Conservation (phyloP, 2,888 invertebrate species). For the Alentia gelatinosa region DNA sequence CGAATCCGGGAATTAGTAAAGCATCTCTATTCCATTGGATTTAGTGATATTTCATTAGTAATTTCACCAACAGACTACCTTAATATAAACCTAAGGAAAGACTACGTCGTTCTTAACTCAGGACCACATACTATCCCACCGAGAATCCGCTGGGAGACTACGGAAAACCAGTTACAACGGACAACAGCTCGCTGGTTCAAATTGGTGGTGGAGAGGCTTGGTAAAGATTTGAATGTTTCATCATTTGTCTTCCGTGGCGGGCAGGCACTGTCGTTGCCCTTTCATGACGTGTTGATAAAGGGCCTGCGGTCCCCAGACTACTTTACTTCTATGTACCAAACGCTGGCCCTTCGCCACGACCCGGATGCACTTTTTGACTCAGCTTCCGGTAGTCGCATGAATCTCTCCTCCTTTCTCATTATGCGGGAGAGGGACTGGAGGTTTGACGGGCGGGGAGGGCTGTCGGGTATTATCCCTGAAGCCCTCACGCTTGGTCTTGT, state of each 20-base stretch:
- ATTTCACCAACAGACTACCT: conserved; percentile 15
- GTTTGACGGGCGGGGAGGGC: background rate
- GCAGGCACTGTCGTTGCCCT: background rate
- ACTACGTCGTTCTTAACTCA: background rate
- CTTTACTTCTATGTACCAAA: conserved; percentile 6
- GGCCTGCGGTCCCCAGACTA: background rate
- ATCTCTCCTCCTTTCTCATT: conserved; percentile 16
- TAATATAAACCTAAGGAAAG: background rate
- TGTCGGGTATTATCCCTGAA: background rate
- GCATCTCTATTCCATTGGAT: background rate
- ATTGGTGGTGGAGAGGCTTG: background rate
- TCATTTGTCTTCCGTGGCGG: conserved; percentile 37
- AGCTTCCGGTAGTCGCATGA: background rate
- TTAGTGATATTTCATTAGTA: background rate
- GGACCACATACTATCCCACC: background rate
- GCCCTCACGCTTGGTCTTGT: conserved; percentile 68
- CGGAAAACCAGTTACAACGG: background rate
- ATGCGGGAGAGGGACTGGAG: conserved; percentile 33
- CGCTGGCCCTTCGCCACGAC: background rate
- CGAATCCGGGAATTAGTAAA: background rate
- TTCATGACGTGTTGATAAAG: conserved; percentile 18
- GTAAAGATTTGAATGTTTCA: background rate
- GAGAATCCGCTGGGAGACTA: conserved; percentile 21
- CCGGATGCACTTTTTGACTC: background rate
- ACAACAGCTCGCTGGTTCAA: background rate